These are phyloP conservation scores for Enteromius mattozi DNA, from an alignment of 2,797 vertebrate genomes.

Conservation along the genomic window DNA sequence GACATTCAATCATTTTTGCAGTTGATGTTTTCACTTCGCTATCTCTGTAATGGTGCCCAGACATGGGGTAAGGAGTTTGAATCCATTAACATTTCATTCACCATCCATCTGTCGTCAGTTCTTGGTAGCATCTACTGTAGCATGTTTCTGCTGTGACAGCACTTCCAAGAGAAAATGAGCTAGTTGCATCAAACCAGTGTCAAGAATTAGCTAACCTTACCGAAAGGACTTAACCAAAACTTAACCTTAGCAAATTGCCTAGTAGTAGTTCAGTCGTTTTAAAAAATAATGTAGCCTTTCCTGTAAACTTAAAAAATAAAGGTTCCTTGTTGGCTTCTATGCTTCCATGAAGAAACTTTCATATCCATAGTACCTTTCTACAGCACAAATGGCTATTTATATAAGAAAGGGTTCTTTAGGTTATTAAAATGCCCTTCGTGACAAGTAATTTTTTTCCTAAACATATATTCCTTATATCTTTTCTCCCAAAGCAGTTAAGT, in stretches of 20 bases:
- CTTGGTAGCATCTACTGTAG: constrained; percentile 16
- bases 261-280: neutral
- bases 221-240: neutral
- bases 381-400: neutral
- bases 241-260: neutral
- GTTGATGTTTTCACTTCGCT: constrained; percentile 51
- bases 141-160: constrained; percentile 32
- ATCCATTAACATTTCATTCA: constrained; percentile 64
- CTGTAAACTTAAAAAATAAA: neutral
- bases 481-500: neutral
- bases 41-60: constrained; percentile 48
- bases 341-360: neutral
- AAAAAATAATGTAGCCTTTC: neutral
- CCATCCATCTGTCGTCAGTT: constrained; percentile 54
- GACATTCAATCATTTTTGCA: constrained; percentile 51
- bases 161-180: constrained; percentile 29
- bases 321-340: neutral
- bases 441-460: neutral
- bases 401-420: neutral
- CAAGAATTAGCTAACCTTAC: neutral
- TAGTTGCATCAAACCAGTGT: constrained; percentile 21
- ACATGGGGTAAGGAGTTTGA: constrained; percentile 46
- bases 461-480: neutral
- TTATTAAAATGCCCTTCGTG: neutral
- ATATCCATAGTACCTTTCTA: neutral